Evolutionary conservation across 30 jellyfish, hydroid and myxozoan species (phyloP).

Genomic region (Rhopilema esculentum): DNA sequence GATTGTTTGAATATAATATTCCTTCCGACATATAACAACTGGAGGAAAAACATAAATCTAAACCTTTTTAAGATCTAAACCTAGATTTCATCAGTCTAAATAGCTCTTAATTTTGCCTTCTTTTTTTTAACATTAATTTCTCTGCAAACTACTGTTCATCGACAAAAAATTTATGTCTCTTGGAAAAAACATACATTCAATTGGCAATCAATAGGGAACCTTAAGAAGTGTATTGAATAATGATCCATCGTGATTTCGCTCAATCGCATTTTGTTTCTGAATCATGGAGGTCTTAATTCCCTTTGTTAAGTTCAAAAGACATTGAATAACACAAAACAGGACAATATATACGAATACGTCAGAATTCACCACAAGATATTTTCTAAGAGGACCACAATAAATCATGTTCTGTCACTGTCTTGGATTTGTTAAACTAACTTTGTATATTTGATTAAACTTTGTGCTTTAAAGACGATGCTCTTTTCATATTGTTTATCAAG

Average conservation of each 20-base stretch:
- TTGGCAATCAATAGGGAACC: not conserved
- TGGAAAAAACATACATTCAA: not conserved
- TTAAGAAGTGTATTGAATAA: not conserved
- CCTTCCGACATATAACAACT: too few species aligned
- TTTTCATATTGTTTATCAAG: not conserved
- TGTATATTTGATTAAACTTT: too few species aligned
- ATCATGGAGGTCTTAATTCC: not conserved
- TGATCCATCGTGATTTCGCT: not conserved
- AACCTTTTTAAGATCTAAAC: too few species aligned
- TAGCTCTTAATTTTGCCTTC: too few species aligned
- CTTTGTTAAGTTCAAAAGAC: not conserved
- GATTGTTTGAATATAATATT: too few species aligned
- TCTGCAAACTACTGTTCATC: too few species aligned
- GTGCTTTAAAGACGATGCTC: not conserved
- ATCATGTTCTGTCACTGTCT: not conserved
- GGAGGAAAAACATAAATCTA: too few species aligned
- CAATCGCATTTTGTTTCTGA: not conserved
- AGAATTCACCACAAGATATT: not conserved
- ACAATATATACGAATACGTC: not conserved
- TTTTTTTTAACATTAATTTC: too few species aligned
- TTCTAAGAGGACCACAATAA: not conserved
- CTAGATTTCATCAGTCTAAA: too few species aligned
- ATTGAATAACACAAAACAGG: not conserved
- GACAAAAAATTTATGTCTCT: not conserved
- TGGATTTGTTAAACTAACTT: not conserved